phyloP scores from a whole-genome alignment of 1,140 invertebrate genomes.

The Papilio dardanus region DNA sequence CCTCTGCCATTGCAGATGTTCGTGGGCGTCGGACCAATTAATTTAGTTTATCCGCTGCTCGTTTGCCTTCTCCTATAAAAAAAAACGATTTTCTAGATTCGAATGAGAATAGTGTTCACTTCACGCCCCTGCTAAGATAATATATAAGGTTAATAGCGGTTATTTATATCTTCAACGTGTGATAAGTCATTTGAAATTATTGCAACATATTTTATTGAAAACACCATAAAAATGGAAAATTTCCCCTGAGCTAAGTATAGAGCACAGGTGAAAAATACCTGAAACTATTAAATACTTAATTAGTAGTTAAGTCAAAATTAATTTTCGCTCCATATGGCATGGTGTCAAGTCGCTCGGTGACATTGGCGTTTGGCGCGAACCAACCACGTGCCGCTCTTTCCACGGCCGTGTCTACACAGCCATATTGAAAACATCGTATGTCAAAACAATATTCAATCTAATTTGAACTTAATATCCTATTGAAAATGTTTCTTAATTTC shows the following conservation, averaged over 20 bases:
- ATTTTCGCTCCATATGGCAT: not conserved
- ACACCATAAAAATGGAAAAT: too few species aligned
- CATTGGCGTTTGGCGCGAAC: conserved; percentile 19
- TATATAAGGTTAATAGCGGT: not conserved
- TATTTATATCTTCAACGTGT: not conserved
- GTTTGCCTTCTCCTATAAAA: too few species aligned
- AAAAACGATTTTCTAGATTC: too few species aligned
- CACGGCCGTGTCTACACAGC: not conserved
- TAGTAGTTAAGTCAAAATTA: not conserved
- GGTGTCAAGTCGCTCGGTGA: conserved; percentile 16
- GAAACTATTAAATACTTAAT: not conserved
- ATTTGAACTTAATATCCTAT: not conserved
- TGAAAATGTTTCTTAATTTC: not conserved
- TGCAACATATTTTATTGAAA: not conserved
- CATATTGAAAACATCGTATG: conserved; percentile 9
- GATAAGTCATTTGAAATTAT: not conserved
- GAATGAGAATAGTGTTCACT: not conserved
- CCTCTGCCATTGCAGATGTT: too few species aligned
- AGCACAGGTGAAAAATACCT: too few species aligned
- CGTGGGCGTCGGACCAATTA: too few species aligned
- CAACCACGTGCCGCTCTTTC: conserved; percentile 28
- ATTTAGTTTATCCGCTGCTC: too few species aligned
- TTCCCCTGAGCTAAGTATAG: too few species aligned
- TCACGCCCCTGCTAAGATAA: not conserved
- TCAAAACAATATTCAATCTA: not conserved